Evolutionary conservation across 2,888 invertebrate genomes (phyloP).

Genomic region (Cosmopolites sordidus): DNA sequence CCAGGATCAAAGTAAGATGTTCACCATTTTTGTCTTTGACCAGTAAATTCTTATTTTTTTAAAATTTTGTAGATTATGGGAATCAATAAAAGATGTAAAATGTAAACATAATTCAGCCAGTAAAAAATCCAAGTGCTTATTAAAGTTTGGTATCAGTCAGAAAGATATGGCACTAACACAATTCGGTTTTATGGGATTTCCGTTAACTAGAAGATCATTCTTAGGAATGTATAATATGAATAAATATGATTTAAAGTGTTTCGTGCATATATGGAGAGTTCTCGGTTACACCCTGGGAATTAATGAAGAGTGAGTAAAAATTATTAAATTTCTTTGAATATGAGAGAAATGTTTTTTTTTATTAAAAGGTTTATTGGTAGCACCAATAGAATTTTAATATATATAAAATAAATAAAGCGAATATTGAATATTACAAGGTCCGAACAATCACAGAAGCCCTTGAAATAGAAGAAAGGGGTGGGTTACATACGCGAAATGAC

Average conservation of each 20-base stretch:
- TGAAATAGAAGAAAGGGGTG: too few species aligned
- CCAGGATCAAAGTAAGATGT: conserved; percentile 53
- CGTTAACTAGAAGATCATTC: conserved; percentile 58
- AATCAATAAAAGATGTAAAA: conserved; percentile 63
- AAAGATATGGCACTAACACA: conserved; percentile 82
- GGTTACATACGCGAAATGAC: too few species aligned
- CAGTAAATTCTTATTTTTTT: background rate
- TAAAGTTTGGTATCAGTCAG: conserved; percentile 64
- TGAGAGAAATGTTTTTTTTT: too few species aligned
- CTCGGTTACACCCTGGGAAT: conserved; percentile 78
- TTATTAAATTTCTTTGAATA: too few species aligned
- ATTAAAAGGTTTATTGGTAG: too few species aligned
- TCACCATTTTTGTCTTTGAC: too few species aligned
- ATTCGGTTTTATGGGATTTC: conserved; percentile 80
- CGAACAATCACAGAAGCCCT: too few species aligned
- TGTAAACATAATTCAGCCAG: conserved; percentile 63
- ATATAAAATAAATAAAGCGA: too few species aligned
- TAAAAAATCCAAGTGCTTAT: conserved; percentile 48
- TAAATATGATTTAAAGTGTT: conserved; percentile 65
- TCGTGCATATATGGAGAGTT: conserved; percentile 79
- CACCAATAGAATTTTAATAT: too few species aligned
- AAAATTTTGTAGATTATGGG: conserved; percentile 56
- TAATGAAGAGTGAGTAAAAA: conserved; percentile 66
- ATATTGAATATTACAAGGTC: too few species aligned
- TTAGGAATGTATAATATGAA: conserved; percentile 61